A percentile compares a stretch with the other conserved stretches of the same genome.
phyloP scores from a whole-genome alignment of 2,888 invertebrate species.

The Hipparchia semele region DNA sequence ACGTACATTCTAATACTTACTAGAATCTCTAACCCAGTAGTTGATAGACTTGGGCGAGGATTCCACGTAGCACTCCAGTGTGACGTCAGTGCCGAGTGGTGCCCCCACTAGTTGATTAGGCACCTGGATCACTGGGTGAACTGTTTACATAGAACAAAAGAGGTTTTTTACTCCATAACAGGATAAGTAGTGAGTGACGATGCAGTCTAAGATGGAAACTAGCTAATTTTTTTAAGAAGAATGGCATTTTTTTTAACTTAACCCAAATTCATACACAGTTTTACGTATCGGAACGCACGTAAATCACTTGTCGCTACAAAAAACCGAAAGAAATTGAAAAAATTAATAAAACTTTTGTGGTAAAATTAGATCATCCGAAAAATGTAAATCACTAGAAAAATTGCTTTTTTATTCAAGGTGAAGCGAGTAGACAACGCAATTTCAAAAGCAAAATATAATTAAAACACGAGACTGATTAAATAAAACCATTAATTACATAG shows the following conservation, averaged over 20 bases:
- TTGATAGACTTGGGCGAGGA: slow-evolving; percentile 95
- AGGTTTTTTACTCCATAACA: too few species aligned
- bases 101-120: slow-evolving; percentile 96
- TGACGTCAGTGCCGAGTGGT: slow-evolving; percentile 93
- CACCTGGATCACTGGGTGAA: slow-evolving; percentile 95
- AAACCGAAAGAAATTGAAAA: background rate
- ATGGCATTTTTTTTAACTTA: too few species aligned
- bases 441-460: slow-evolving; percentile 69
- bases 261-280: too few species aligned
- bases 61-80: slow-evolving; percentile 94
- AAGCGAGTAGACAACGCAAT: background rate
- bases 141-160: slow-evolving; percentile 70
- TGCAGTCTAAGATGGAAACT: background rate
- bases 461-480: slow-evolving; percentile 71
- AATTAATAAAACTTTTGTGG: background rate
- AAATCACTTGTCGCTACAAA: too few species aligned
- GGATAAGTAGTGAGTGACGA: background rate
- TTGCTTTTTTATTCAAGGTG: background rate
- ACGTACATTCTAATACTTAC: slow-evolving; percentile 78
- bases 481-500: slow-evolving; percentile 75
- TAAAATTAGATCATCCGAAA: background rate
- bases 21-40: slow-evolving; percentile 94
- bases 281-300: too few species aligned
- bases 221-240: too few species aligned
- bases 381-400: background rate